Percentiles rank a stretch among this genome's conserved stretches.
These are phyloP conservation scores for Sminthurinus aureus DNA, from an alignment of 2,888 invertebrate genomes.

Conservation along the genomic window DNA sequence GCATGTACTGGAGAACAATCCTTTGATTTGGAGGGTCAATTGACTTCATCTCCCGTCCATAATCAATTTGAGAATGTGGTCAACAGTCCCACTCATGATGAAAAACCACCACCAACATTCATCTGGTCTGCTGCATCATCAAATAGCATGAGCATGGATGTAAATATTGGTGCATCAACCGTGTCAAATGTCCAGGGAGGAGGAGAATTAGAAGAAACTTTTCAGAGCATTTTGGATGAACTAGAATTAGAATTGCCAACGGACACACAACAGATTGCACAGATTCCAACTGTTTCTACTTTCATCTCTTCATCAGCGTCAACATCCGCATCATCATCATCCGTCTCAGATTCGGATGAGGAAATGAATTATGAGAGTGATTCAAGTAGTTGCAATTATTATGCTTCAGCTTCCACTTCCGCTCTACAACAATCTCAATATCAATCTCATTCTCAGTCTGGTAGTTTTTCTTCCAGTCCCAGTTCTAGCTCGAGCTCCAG, in stretches of 20 bases:
- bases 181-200: not conserved
- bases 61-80: not conserved
- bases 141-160: not conserved
- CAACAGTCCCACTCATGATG: not conserved
- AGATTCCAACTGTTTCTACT: slow-evolving; percentile 5
- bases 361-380: slow-evolving; percentile 21
- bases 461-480: not conserved
- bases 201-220: not conserved
- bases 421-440: not conserved
- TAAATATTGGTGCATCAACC: not conserved
- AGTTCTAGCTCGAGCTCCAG: not conserved
- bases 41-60: slow-evolving; percentile 15
- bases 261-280: not conserved
- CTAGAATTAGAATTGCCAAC: not conserved
- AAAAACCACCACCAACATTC: not conserved
- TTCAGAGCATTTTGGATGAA: not conserved
- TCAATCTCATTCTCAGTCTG: not conserved
- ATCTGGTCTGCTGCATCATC: not conserved
- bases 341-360: slow-evolving; percentile 3
- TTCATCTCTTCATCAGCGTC: not conserved
- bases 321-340: slow-evolving; percentile 17
- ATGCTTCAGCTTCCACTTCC: too few species aligned
- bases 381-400: not conserved
- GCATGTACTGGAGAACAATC: slow-evolving; percentile 48
- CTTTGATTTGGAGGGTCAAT: slow-evolving; percentile 51